Evolutionary conservation across 2,113 vertebrate genomes (phyloP).

Genomic region (Melanocharis versteri): DNA sequence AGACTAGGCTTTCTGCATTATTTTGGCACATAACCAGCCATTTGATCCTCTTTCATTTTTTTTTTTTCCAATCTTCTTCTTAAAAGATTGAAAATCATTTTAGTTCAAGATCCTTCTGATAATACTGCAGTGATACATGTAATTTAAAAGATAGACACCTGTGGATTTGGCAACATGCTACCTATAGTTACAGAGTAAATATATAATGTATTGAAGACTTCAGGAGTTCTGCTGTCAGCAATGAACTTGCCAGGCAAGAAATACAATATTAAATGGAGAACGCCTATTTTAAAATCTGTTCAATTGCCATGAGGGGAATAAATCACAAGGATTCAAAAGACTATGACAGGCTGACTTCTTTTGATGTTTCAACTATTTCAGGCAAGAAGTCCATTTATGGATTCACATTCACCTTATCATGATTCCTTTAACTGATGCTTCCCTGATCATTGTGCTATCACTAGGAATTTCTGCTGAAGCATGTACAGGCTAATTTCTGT

Average conservation of each 20-base stretch:
- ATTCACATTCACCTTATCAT: neutral
- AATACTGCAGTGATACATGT: neutral
- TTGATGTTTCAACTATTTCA: neutral
- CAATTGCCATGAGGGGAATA: neutral
- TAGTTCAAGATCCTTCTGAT: neutral
- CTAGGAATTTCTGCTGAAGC: neutral
- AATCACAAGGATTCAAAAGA: neutral
- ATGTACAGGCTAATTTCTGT: neutral
- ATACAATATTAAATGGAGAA: neutral
- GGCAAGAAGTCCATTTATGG: neutral
- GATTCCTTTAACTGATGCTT: neutral
- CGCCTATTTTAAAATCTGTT: neutral
- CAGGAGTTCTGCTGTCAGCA: neutral
- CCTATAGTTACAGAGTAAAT: neutral
- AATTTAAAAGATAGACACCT: neutral
- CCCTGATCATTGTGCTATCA: neutral
- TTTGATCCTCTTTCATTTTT: neutral
- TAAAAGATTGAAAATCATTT: neutral
- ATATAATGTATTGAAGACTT: neutral
- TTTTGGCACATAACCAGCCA: neutral
- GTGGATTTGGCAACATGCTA: neutral
- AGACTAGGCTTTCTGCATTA: neutral
- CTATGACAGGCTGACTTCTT: neutral
- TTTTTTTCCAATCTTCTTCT: neutral
- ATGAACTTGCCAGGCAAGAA: neutral